A percentile compares a stretch with the other conserved stretches of the same genome.
phyloP scores from a whole-genome alignment of 2,113 vertebrate genomes.

The Hemiscyllium ocellatum region DNA sequence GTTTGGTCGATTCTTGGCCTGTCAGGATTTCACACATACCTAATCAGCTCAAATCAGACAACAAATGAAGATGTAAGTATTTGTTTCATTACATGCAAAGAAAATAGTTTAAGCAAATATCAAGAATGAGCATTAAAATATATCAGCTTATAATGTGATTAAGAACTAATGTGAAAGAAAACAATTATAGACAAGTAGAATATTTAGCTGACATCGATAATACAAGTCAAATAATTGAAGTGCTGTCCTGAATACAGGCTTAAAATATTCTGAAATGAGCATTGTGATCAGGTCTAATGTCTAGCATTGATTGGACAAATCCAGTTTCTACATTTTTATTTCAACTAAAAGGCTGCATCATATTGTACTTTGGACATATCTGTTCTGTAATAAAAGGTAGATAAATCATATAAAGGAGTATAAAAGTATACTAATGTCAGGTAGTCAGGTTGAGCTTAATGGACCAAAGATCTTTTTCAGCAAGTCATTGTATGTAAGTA shows the following conservation, averaged over 20 bases:
- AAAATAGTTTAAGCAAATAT: neutral
- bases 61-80: constrained; percentile 96
- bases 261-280: neutral
- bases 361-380: neutral
- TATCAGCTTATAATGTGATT: neutral
- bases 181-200: neutral
- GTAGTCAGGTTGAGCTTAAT: neutral
- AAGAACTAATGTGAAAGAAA: neutral
- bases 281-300: neutral
- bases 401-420: neutral
- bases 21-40: constrained; percentile 94
- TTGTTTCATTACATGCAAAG: neutral
- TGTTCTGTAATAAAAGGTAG: neutral
- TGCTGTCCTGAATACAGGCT: neutral
- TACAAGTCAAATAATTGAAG: neutral
- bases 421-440: neutral
- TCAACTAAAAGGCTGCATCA: neutral
- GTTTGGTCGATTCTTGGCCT: constrained; percentile 97
- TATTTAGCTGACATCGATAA: neutral
- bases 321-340: neutral
- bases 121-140: neutral
- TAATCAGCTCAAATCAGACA: constrained; percentile 99
- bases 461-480: neutral
- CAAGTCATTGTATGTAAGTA: neutral
- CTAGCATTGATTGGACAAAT: neutral